Conservation (phyloP, 2,797 vertebrate species). For the Phoeniculus purpureus region DNA sequence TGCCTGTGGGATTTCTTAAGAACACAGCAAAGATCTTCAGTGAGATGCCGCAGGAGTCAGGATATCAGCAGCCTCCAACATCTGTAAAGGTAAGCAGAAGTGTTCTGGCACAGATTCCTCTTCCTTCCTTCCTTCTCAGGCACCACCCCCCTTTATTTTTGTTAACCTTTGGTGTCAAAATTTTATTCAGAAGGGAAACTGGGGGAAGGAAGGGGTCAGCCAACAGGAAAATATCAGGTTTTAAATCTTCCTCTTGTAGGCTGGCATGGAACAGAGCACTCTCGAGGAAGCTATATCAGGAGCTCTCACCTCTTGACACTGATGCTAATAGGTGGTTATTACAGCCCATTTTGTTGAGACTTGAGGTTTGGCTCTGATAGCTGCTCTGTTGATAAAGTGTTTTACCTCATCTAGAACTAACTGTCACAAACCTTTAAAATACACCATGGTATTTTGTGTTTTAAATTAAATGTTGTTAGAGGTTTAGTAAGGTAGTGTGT, state of each 20-base stretch:
- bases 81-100: slow-evolving; percentile 6
- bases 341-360: background rate
- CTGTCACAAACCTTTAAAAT: background rate
- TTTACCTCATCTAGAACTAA: background rate
- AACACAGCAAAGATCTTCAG: background rate
- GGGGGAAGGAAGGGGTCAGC: slow-evolving; percentile 51
- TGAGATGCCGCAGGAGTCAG: background rate
- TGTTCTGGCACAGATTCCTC: background rate
- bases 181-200: slow-evolving; percentile 13
- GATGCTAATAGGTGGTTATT: background rate
- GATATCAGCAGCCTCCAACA: background rate
- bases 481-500: background rate
- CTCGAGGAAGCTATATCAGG: background rate
- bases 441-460: background rate
- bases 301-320: background rate
- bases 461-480: background rate
- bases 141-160: background rate
- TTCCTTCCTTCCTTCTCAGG: background rate
- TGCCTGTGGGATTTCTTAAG: background rate
- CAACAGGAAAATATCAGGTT: slow-evolving; percentile 9
- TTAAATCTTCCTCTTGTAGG: slow-evolving; percentile 30
- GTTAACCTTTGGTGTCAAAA: background rate
- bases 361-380: background rate
- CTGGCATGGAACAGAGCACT: background rate
- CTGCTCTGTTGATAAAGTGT: background rate